A percentile compares a stretch with the other conserved stretches of the same genome.
Evolutionary conservation across 1,140 invertebrate genomes (phyloP).

Genomic region (Drosophila orosa): DNA sequence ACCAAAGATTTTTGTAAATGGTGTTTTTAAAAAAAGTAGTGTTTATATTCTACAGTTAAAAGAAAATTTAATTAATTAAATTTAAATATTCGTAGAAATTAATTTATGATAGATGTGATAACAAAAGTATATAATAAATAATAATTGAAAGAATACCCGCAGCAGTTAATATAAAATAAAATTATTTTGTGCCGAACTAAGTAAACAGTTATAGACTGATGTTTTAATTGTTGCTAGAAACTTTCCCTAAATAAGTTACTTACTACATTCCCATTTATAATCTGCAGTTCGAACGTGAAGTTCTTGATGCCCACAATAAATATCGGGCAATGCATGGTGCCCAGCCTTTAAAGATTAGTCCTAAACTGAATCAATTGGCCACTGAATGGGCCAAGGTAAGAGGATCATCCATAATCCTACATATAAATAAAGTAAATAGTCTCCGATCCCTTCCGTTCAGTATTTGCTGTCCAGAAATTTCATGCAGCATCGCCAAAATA

Average conservation of each 20-base stretch:
- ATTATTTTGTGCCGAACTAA: background rate
- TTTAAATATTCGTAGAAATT: too few relatives aligned
- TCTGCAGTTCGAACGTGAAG: constrained; percentile 57
- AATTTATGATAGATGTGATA: too few relatives aligned
- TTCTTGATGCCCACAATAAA: constrained; percentile 59
- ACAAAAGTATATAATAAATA: too few relatives aligned
- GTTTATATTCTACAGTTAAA: too few relatives aligned
- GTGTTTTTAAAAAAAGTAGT: too few relatives aligned
- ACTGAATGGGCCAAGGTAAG: constrained; percentile 60
- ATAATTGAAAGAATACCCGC: background rate
- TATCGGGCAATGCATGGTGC: constrained; percentile 52
- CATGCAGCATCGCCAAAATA: constrained; percentile 88
- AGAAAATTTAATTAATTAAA: too few relatives aligned
- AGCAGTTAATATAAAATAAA: background rate
- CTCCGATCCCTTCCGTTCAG: background rate
- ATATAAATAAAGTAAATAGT: too few relatives aligned
- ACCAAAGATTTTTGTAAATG: background rate
- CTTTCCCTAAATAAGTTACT: background rate
- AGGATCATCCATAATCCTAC: too few relatives aligned
- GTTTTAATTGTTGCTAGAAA: background rate
- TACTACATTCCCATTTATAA: background rate
- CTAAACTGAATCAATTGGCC: constrained; percentile 41
- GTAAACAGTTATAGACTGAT: background rate
- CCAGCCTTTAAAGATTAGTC: constrained; percentile 31
- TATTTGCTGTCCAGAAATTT: constrained; percentile 50